Conservation (phyloP, 2,113 vertebrate genomes). For the Agapornis roseicollis region DNA sequence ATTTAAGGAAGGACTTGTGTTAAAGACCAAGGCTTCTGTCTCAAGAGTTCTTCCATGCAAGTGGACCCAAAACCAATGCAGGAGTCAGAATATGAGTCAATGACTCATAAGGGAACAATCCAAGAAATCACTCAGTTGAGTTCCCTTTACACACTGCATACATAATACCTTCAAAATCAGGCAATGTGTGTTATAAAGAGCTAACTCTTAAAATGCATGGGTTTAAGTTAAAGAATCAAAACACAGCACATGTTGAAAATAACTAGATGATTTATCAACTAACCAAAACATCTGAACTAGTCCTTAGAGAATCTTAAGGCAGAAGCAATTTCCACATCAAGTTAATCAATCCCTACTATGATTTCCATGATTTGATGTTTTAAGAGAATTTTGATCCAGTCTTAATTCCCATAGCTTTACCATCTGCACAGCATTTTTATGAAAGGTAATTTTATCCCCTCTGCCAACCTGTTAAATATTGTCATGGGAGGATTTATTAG, state of each 20-base stretch:
- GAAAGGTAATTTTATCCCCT: conserved; percentile 63
- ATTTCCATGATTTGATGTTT: conserved; percentile 39
- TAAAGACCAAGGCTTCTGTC: not conserved
- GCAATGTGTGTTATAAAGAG: not conserved
- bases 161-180: not conserved
- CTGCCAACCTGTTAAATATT: conserved; percentile 57
- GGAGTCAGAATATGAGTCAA: not conserved
- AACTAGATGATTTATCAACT: conserved; percentile 27
- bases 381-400: conserved; percentile 20
- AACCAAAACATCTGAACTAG: conserved; percentile 19
- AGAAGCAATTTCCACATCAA: conserved; percentile 47
- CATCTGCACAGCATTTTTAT: conserved; percentile 48
- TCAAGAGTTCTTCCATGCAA: not conserved
- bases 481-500: conserved; percentile 58
- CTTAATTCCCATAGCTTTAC: conserved; percentile 50
- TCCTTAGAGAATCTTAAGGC: conserved; percentile 5
- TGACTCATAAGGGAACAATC: not conserved
- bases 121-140: not conserved
- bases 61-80: not conserved
- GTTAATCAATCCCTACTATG: conserved; percentile 9
- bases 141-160: not conserved
- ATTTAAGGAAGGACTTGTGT: not conserved
- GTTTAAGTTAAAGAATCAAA: conserved; percentile 16
- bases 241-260: conserved; percentile 1
- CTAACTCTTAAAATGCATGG: not conserved